Evolutionary conservation across 2,888 invertebrate species (phyloP).

Genomic region (Acanthosoma haemorrhoidale): DNA sequence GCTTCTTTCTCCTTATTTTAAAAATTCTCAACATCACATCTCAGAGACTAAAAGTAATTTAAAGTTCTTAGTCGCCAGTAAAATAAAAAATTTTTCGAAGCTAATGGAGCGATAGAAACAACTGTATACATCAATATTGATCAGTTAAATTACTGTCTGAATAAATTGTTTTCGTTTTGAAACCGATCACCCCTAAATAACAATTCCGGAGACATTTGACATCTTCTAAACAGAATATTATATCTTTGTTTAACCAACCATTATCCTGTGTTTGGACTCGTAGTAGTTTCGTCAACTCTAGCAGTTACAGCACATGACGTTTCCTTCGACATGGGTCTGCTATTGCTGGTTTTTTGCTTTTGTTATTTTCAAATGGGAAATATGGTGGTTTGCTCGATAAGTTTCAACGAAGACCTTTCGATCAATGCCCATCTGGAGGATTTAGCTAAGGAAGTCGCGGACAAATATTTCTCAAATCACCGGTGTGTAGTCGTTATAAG

Average conservation of each 20-base stretch:
- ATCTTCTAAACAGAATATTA: background rate
- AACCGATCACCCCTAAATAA: too few species aligned
- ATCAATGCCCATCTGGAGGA: conserved; percentile 6
- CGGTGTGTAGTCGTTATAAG: conserved; percentile 25
- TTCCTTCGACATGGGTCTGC: background rate
- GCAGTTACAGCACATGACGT: background rate
- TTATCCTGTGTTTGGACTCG: background rate
- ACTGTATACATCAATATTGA: too few species aligned
- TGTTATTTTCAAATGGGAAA: background rate
- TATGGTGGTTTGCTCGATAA: too few species aligned
- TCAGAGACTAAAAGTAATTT: too few species aligned
- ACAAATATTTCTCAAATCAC: conserved; percentile 28
- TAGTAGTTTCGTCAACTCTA: background rate
- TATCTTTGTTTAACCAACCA: background rate
- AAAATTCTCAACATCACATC: too few species aligned
- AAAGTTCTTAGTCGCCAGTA: too few species aligned
- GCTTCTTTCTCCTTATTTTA: too few species aligned
- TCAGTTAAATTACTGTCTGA: too few species aligned
- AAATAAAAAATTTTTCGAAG: too few species aligned
- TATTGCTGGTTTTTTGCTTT: background rate
- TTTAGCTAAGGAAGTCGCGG: conserved; percentile 21
- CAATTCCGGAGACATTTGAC: too few species aligned
- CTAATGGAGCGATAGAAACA: too few species aligned
- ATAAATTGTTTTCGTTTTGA: too few species aligned
- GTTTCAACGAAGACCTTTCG: background rate